Conservation (phyloP, 2,888 invertebrate genomes). For the Gibbula magus region DNA sequence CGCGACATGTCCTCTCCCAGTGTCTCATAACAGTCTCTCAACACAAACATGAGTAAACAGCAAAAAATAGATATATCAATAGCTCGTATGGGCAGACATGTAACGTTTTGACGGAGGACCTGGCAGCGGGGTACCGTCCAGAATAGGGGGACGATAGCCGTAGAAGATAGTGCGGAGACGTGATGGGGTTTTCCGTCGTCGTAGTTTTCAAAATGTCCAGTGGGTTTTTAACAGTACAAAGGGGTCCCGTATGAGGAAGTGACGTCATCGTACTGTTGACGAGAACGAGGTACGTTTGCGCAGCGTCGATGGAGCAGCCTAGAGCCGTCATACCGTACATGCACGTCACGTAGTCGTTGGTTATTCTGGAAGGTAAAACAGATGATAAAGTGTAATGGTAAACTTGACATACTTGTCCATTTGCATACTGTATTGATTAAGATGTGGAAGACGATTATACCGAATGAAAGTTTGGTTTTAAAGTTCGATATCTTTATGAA, state of each 20-base stretch:
- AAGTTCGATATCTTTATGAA: no score
- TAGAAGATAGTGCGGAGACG: slow-evolving; percentile 21
- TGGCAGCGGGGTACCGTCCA: not conserved
- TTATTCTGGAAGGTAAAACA: slow-evolving; percentile 42
- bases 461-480: no score
- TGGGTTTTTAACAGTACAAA: slow-evolving; percentile 43
- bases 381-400: no score
- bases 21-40: not conserved
- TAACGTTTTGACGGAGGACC: not conserved
- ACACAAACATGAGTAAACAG: not conserved
- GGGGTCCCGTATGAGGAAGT: slow-evolving; percentile 39
- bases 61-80: not conserved
- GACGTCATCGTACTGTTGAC: slow-evolving; percentile 52
- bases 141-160: slow-evolving; percentile 8
- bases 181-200: slow-evolving; percentile 1
- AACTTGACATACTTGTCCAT: no score
- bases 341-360: slow-evolving; percentile 62
- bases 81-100: not conserved
- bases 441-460: no score
- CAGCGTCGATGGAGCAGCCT: slow-evolving; percentile 62
- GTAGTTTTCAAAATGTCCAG: slow-evolving; percentile 43
- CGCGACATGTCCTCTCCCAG: not conserved
- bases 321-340: slow-evolving; percentile 61
- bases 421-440: no score
- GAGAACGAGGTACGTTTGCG: slow-evolving; percentile 58